Evolutionary conservation across 2,113 vertebrate species (phyloP), one percentile per base, ranked within the genome.

Genomic region (Pteruthius melanotis): DNA sequence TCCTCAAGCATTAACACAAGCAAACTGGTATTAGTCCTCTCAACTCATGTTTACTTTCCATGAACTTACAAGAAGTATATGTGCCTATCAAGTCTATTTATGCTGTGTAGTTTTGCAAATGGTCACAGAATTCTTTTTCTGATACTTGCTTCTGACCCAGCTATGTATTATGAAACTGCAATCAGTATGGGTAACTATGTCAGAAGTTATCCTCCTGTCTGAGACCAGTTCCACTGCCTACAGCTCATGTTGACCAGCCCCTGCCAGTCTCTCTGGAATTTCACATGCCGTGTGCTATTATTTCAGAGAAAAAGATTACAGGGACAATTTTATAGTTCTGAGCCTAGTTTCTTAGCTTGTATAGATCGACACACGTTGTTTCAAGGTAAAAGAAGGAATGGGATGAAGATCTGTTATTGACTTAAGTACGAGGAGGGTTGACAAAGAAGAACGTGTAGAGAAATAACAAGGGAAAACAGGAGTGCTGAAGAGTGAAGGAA

Each of bases 211-310:
- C 24, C 9, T 89, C 12, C 30, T 37, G 20, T 50, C 53, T 37
- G 30, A 85, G 54, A 72, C 14, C 31, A 42, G 28, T 68, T 80
- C 84, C 44, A 64, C 12, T 52, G 45, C 49, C 53, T 57, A 28
- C 9, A 30, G 16, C 22, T 76, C 74, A 23, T 52, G n/a, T 35
- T 82, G n/a, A 31, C 20, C 27, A 49, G 31, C 20, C 70, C 10
- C 37, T 40, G 22, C 12, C 24, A 42, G 9, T 50, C 23, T 72
- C 31, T 20, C 23, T 85, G 74, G 47, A 92, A 82, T 87, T 89
- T 82, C 20, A 13, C 13, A 10, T 49, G 18, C 7, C 0, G 0
- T 40, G 3, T 42, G 6, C 57, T 39, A 65, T 10, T 27, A 72
- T 81, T 76, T 71, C 33, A 66, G 35, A 74, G 18, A 10, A 69